Evolutionary conservation across 2,888 invertebrate genomes (phyloP), one percentile per base, ranked within the genome.

Genomic region (Agrotis puta): DNA sequence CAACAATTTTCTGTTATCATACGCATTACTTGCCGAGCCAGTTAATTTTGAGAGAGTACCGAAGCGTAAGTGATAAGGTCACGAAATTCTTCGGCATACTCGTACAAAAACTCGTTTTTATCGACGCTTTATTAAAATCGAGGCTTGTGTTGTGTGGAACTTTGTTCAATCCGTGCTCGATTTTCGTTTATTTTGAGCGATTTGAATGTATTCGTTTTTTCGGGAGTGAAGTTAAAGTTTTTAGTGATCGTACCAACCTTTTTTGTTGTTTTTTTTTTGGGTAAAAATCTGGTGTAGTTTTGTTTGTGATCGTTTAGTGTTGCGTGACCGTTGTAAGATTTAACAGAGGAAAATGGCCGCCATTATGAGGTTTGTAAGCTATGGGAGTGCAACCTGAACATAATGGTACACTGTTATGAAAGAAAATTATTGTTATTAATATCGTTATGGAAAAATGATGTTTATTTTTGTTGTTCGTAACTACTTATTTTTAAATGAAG

Each of bases 31-130:
- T 78, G 70, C 62, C 63, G 27, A 63, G 62, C 58, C 69, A 71
- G 85, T 74, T 83, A 81, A 83, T 79, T 81, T 77, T 27, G 57
- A 22, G 45, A 66, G 66, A 67, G 69, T 58, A 76, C 39, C 61
- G 67, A 73, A 73, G 77, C 73, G 70, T 75, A 77, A 79, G 58
- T 79, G 85, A 85, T 85, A 85, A 83, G 70, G 70, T 69, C 70
- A 56, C 54, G 62, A 63, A 68, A 73, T 59, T 67, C 64, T 57
- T 50, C 48, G 53, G 63, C 53, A 58, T 39, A n/a, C n/a, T n/a
- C n/a, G n/a, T n/a, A 79, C 58, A 79, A 70, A 67, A 68, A 61
- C 45, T 47, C 27, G 33, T 65, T 76, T 72, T 84, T 74, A 79
- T 76, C 70, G 68, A 67, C 24, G n/a, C 62, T 69, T 77, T 70